Evolutionary conservation across 2,888 invertebrate species (phyloP), one percentile per base, ranked within the genome.

Genomic region (Ganaspis brasiliensis): DNA sequence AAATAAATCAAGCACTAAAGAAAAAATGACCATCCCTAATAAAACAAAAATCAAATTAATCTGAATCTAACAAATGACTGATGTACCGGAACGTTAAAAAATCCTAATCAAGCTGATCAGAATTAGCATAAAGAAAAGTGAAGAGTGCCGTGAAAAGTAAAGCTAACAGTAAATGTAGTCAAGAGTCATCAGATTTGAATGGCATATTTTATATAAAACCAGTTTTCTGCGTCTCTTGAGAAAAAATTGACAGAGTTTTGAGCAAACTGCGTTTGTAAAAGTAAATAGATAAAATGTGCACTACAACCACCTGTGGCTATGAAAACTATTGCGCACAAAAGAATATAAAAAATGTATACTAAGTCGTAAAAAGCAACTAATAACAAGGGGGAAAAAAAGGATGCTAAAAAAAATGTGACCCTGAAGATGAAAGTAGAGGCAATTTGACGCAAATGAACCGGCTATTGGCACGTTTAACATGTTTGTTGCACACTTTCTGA

Each of bases 401-500:
- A n/a, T n/a, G n/a, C n/a, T n/a, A n/a, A 31, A 6, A 31, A 31
- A 10, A 56, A 24, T 37, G 31, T 19, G 37, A 37, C 37, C 37
- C 61, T 61, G 19, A 37, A 61, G 37, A 35, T 24, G 26, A 56
- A 26, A 56, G 56, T 56, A 56, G 56, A 26, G 56, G 56, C 24
- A 56, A 56, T 56, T 56, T 56, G 56, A 56, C 56, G 56, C 26
- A 56, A 56, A 56, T 56, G 24, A 56, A 26, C 21, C 26, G 56
- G 56, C 56, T 56, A 56, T 56, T 56, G 56, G 56, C 56, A 56
- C 56, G 24, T 56, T 56, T 19, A 56, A 56, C 26, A 56, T 56
- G 56, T 61, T 61, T 61, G 61, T 61, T 61, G 37, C 61, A 40
- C 63, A 63, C 40, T 24, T 45, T 24, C 40, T 63, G 63, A 63